Evolutionary conservation across 1,140 invertebrate genomes (phyloP), one percentile per base, ranked within the genome.

Genomic region (Drosophila ironensis): DNA sequence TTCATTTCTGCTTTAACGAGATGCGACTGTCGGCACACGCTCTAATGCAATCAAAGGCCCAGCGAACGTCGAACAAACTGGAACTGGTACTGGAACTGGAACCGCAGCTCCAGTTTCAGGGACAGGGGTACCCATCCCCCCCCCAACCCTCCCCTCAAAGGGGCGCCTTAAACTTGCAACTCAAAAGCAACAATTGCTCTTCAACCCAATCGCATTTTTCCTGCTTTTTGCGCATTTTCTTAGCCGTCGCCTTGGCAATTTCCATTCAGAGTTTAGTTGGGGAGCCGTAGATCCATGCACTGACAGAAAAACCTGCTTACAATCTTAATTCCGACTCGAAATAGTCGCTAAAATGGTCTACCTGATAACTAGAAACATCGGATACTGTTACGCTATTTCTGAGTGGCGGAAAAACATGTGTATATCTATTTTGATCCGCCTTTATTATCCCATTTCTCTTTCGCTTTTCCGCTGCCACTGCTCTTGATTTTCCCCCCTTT

Each of bases 21-120:
- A 82, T 82, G 78, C 80, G 78, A 82, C 70, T 19, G 66, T 30
- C 51, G 72, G 78, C 81, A 74, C 80, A 86, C 80, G 81, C 80
- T 86, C 80, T 86, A 86, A 86, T 87, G 81, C 80, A 80, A 87
- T 86, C 75, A 87, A 78, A 71, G 53, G 51, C 73, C 37, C 24
- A 78, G 63, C 74, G 72, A 51, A 70, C 70, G 53, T 70, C 71
- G 71, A 44, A 56, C 50, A 72, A 70, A 64, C 53, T 57, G 53
- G 28, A 57, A 38, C 51, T 33, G 20, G 16, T 66, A 64, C 53
- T 57, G 53, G 28, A 57, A 38, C 51, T 33, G 20, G 16, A 48
- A 53, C 35, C 25, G 30, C 4, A 14, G 41, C 19, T 64, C 25
- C 25, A 27, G 35, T 33, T 33, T 28, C 63, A 51, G 46, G 41